phyloP scores from a whole-genome alignment of 2,888 invertebrate genomes.

The Xestia c-nigrum region DNA sequence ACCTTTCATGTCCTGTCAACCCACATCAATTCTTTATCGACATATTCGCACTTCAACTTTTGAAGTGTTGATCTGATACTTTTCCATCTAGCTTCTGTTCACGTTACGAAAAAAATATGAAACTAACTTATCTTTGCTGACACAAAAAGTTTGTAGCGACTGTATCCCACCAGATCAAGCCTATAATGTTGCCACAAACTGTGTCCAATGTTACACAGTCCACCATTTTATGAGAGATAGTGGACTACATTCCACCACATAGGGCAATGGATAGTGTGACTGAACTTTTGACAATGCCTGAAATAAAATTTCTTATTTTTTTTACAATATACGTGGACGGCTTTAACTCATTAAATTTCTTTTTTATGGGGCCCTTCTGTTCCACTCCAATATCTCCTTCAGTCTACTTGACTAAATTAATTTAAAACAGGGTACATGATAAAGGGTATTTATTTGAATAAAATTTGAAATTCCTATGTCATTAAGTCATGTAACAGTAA shows the following conservation, averaged over 20 bases:
- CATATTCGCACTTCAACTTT: slow-evolving; percentile 1
- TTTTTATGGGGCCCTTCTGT: neutral
- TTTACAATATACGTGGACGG: neutral
- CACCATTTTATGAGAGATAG: no score
- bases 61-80: neutral
- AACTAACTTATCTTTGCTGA: neutral
- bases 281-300: neutral
- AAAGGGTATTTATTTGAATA: neutral
- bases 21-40: slow-evolving; percentile 17
- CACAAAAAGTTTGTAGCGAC: neutral
- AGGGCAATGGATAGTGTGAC: neutral
- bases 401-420: neutral
- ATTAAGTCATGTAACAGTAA: neutral
- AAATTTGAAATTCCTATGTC: neutral
- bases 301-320: neutral
- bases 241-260: no score
- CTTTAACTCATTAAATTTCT: neutral
- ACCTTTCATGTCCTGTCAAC: neutral
- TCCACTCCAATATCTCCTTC: neutral
- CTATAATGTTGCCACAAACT: no score
- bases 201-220: no score
- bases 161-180: neutral
- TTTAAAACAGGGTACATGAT: neutral
- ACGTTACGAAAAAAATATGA: neutral
- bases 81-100: no score